Conservation (phyloP, 2,797 vertebrate species). For the Acipenser oxyrinchus region DNA sequence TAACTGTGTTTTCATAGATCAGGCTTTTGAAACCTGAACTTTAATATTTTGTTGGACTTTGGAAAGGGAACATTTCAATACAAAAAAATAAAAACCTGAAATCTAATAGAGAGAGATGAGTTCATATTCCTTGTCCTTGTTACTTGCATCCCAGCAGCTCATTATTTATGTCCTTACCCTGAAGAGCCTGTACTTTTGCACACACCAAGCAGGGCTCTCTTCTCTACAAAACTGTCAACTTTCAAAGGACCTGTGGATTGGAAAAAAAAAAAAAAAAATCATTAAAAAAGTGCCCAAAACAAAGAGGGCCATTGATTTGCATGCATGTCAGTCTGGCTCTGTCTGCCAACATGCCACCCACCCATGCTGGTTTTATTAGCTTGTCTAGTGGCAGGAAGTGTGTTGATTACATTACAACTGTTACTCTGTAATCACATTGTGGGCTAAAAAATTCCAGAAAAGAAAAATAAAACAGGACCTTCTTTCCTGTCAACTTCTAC, state of each 20-base stretch:
- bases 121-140: neutral
- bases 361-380: slow-evolving; percentile 33
- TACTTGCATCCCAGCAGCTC: neutral
- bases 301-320: slow-evolving; percentile 50
- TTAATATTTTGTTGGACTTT: too few species aligned
- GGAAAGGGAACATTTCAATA: slow-evolving; percentile 23
- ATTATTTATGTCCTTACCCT: slow-evolving; percentile 68
- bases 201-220: slow-evolving; percentile 87
- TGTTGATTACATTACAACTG: slow-evolving; percentile 57
- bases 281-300: slow-evolving; percentile 26
- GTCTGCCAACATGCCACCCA: slow-evolving; percentile 37
- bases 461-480: slow-evolving; percentile 23
- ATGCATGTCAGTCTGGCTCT: slow-evolving; percentile 35
- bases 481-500: slow-evolving; percentile 34
- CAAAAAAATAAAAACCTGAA: neutral
- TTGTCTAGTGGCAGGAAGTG: slow-evolving; percentile 50
- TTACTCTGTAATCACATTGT: slow-evolving; percentile 50
- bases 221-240: slow-evolving; percentile 84
- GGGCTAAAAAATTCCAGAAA: slow-evolving; percentile 28
- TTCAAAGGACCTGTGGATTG: slow-evolving; percentile 74
- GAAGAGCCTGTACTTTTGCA: slow-evolving; percentile 95
- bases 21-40: too few species aligned
- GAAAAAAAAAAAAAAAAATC: slow-evolving; percentile 26
- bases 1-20: too few species aligned
- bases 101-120: neutral